Evolutionary conservation across 1,140 invertebrate species (phyloP), one percentile per base, ranked within the genome.

Genomic region (Penaeus indicus): DNA sequence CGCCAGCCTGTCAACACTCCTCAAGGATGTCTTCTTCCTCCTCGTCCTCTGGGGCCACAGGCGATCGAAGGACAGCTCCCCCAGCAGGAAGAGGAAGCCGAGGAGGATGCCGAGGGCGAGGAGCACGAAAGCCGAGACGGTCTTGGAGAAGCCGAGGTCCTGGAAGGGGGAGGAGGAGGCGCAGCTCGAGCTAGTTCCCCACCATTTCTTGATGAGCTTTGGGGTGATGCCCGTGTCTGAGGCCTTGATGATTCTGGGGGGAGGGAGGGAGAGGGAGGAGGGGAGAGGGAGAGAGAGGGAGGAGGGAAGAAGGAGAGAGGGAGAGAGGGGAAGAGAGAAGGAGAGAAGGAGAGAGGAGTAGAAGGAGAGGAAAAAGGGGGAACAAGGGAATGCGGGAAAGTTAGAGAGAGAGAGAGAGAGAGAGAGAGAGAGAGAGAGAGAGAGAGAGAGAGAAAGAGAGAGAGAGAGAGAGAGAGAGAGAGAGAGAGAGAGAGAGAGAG

Each of bases 171-270:
- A 25, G 10, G 3, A 16, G n/a, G 72, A 32, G 19, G 27, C 25
- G 42, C 72, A 75, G 72, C 27, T 19, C 25, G 72, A 4, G 16
- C 25, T 75, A 10, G 18, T 7, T 11, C 72, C 72, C 72, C 27
- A 32, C 72, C 72, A 75, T 21, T 75, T 75, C 25, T 27, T 75
- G 27, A 75, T 75, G 27, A 75, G 72, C 42, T 75, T 75, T n/a
- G 27, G 72, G 1, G 72, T 38, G 18, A 75, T 75, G 4, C 72
- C 72, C 5, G 72, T 32, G 42, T 75, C 72, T 27, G 72, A 32
- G 22, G 72, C 72, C 72, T 38, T 75, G 18, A 75, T 27, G 25
- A 75, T 75, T 27, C 72, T 75, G 72, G 10, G 25, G 13, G 3
- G 27, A 13, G 27, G 18, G 25, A 32, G 42, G 16, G 42, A 25